phyloP scores from a whole-genome alignment of 2,113 vertebrate species.

The Oreotragus oreotragus region DNA sequence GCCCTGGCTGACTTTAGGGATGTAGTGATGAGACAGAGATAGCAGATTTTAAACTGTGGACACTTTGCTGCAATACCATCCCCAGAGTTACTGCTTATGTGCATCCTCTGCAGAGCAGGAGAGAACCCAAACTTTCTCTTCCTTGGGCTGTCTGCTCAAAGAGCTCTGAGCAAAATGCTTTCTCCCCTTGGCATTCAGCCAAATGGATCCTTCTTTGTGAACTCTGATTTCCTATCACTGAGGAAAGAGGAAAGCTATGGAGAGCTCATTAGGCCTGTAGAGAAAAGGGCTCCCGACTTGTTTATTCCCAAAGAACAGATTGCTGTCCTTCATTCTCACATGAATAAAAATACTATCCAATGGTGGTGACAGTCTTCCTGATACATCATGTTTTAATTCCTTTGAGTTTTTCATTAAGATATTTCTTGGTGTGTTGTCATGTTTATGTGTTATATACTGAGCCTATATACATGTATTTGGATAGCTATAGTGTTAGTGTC shows the following conservation, averaged over 20 bases:
- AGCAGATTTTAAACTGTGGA: not conserved
- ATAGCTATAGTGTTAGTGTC: not conserved
- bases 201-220: conserved; percentile 1
- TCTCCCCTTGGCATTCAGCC: not conserved
- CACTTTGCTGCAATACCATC: not conserved
- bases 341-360: not conserved
- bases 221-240: conserved; percentile 15
- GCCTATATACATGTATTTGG: not conserved
- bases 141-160: not conserved
- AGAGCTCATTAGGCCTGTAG: not conserved
- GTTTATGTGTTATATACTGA: not conserved
- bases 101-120: not conserved
- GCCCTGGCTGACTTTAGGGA: not conserved
- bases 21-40: not conserved
- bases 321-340: not conserved
- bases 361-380: not conserved
- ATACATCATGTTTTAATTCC: not conserved
- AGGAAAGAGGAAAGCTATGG: not conserved
- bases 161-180: not conserved
- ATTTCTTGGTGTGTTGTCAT: not conserved
- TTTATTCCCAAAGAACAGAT: not conserved
- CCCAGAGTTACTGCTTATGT: not conserved
- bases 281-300: not conserved
- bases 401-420: not conserved
- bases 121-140: not conserved